Conservation (phyloP, 2,797 vertebrate genomes). For the Tamandua tetradactyla region DNA sequence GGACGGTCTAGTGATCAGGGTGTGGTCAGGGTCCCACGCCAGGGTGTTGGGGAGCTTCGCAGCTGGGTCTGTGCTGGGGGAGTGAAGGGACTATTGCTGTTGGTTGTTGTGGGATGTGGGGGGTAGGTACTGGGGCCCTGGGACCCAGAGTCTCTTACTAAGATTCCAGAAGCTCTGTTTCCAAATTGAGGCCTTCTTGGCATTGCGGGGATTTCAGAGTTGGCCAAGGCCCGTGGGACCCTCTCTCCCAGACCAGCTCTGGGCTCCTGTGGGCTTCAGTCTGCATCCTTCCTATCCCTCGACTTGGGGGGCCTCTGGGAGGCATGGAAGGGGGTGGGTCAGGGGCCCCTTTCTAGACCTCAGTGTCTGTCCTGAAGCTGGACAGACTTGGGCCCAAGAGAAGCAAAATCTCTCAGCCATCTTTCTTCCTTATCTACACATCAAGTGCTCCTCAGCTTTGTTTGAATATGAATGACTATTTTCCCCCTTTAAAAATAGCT, state of each 20-base stretch:
- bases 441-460: not conserved
- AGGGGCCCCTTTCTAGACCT: not conserved
- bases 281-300: not conserved
- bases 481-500: not conserved
- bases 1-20: not conserved
- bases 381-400: not conserved
- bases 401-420: not conserved
- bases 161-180: not conserved
- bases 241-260: not conserved
- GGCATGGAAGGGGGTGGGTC: not conserved
- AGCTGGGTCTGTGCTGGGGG: not conserved
- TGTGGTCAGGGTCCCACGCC: not conserved
- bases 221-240: not conserved
- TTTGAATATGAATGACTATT: not conserved
- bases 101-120: not conserved
- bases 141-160: not conserved
- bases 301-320: not conserved
- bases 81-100: not conserved
- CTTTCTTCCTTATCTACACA: not conserved
- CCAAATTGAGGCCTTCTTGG: not conserved
- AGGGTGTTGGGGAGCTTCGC: not conserved
- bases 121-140: not conserved
- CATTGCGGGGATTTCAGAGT: not conserved
- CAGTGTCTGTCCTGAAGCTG: not conserved
- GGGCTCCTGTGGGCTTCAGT: fast-evolving